A percentile compares a stretch with the other conserved stretches of the same genome.
phyloP scores from a whole-genome alignment of 2,888 invertebrate genomes.

The Cheiracanthium punctorium region DNA sequence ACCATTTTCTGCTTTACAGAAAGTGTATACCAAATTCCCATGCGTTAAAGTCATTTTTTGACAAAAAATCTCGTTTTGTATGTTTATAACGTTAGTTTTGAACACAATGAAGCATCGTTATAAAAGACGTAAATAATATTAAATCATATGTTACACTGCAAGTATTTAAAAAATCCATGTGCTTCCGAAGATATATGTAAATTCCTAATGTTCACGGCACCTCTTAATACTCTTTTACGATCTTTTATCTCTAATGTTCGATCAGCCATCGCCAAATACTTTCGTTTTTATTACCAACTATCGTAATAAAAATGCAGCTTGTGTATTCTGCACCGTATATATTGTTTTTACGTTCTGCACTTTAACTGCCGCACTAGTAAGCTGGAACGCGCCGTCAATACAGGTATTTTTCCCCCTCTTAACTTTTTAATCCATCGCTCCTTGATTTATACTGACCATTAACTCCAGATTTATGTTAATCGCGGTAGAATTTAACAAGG shows the following conservation, averaged over 20 bases:
- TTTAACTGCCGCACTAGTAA: slow-evolving; percentile 10
- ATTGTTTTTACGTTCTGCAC: slow-evolving; percentile 1
- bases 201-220: no score
- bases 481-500: slow-evolving; percentile 57
- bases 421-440: slow-evolving; percentile 36
- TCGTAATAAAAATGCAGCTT: slow-evolving; percentile 17
- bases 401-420: not conserved
- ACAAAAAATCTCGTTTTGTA: no score
- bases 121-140: no score
- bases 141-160: no score
- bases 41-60: no score
- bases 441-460: slow-evolving; percentile 45
- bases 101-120: no score
- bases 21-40: no score
- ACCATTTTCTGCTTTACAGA: no score
- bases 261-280: not conserved
- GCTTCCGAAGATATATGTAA: no score
- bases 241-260: slow-evolving; percentile 8
- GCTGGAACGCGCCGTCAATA: not conserved
- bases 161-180: no score
- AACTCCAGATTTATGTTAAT: slow-evolving; percentile 56
- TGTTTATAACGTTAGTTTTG: no score
- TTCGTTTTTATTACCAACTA: slow-evolving; percentile 13
- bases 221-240: not conserved
- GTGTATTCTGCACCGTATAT: not conserved